These are phyloP conservation scores for Poeciliopsis occidentalis DNA, from an alignment of 2,113 vertebrate species.

Conservation along the genomic window DNA sequence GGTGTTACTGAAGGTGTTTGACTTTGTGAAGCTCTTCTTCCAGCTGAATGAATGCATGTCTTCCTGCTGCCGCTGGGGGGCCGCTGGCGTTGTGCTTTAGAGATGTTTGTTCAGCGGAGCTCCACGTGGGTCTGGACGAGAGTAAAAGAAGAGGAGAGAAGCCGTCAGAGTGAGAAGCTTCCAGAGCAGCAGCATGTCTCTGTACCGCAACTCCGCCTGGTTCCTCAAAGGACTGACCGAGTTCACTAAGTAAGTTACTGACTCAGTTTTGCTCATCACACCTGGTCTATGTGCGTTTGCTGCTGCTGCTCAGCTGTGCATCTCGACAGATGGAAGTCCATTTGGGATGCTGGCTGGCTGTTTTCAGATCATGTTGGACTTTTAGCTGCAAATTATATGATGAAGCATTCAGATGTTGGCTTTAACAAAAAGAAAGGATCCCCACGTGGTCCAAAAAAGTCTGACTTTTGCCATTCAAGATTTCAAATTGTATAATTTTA, in stretches of 20 bases:
- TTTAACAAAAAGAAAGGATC: too few species aligned
- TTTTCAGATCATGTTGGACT: too few species aligned
- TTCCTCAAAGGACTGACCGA: conserved; percentile 81
- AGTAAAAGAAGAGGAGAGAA: conserved; percentile 55
- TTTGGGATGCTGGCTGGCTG: too few species aligned
- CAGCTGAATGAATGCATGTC: background rate
- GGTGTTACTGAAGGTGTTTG: too few species aligned
- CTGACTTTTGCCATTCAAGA: too few species aligned
- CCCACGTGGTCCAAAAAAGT: too few species aligned
- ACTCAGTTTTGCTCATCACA: background rate
- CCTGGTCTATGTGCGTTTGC: background rate
- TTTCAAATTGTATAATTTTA: too few species aligned
- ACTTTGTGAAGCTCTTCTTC: too few species aligned
- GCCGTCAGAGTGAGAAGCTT: conserved; percentile 42
- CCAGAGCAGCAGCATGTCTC: conserved; percentile 75
- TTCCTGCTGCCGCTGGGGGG: conserved; percentile 34
- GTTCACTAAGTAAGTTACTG: conserved; percentile 78
- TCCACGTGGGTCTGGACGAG: conserved; percentile 59
- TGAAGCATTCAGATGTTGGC: too few species aligned
- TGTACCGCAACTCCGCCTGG: conserved; percentile 83
- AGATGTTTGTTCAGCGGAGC: conserved; percentile 10
- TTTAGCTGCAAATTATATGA: too few species aligned
- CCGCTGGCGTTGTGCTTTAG: conserved; percentile 13
- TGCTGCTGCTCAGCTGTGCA: background rate
- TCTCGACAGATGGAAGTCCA: too few species aligned